These are phyloP conservation scores for Odocoileus virginianus DNA, from an alignment of 2,113 vertebrate genomes.

Conservation along the genomic window DNA sequence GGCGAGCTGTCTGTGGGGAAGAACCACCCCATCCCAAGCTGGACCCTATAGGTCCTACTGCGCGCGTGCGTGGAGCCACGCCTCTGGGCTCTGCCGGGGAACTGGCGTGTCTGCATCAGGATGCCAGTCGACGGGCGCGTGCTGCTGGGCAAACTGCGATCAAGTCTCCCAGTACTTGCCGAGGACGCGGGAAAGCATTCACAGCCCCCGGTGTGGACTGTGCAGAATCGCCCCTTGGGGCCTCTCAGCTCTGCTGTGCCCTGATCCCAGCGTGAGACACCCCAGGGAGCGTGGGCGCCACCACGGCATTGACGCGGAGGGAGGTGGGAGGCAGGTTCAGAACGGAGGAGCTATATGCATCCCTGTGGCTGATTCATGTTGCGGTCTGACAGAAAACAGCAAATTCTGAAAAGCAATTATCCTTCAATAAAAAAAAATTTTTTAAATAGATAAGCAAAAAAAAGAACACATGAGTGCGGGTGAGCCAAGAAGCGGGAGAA, in stretches of 20 bases:
- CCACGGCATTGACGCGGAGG: fast-evolving
- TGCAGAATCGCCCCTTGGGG: fast-evolving
- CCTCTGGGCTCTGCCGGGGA: background rate
- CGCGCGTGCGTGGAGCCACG: fast-evolving
- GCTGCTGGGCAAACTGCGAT: fast-evolving
- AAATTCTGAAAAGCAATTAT: background rate
- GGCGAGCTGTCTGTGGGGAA: background rate
- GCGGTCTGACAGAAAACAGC: background rate
- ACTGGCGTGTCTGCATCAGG: background rate
- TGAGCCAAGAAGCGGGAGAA: fast-evolving
- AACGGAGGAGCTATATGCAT: fast-evolving
- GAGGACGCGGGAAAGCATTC: background rate
- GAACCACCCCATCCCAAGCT: background rate
- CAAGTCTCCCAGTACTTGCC: fast-evolving
- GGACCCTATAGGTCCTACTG: fast-evolving
- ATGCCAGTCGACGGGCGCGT: fast-evolving
- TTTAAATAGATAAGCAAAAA: background rate
- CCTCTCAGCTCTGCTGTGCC: background rate
- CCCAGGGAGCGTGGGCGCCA: background rate
- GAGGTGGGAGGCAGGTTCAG: background rate
- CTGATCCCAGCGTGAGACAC: fast-evolving
- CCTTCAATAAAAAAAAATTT: background rate
- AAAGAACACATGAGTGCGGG: fast-evolving
- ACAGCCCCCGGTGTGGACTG: fast-evolving
- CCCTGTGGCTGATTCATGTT: background rate